phyloP scores from a whole-genome alignment of 2,113 vertebrate species.

The Lepus europaeus region DNA sequence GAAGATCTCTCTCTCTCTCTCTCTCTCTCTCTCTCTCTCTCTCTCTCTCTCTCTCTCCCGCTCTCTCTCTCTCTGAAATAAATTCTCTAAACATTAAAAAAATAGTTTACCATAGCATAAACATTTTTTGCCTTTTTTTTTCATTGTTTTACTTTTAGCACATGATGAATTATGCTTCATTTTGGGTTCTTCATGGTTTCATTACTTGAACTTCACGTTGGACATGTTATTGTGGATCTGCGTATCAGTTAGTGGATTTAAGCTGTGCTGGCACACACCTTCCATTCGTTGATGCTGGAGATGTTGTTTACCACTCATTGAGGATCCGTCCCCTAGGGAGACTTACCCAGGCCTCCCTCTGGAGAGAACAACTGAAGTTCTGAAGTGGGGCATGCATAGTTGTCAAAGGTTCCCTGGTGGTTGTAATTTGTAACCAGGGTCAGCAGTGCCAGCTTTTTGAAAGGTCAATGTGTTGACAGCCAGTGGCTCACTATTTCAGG shows the following conservation, averaged over 20 bases:
- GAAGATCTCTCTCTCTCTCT: no score
- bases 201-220: constrained; percentile 36
- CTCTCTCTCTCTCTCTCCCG: no score
- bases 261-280: neutral
- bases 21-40: no score
- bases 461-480: neutral
- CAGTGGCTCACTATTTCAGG: neutral
- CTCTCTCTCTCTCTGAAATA: no score
- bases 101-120: constrained; percentile 21
- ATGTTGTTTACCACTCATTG: neutral
- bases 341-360: neutral
- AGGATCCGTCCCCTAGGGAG: neutral
- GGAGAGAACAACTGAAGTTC: neutral
- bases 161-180: neutral
- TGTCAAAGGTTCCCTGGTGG: neutral
- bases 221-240: neutral
- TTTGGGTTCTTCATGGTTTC: neutral
- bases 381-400: neutral
- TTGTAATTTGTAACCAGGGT: neutral
- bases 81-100: neutral
- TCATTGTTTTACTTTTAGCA: neutral
- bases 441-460: neutral
- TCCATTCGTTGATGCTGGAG: neutral
- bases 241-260: neutral
- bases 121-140: neutral